Evolutionary conservation across 2,113 vertebrate species (phyloP).

Genomic region (Muntiacus reevesi): DNA sequence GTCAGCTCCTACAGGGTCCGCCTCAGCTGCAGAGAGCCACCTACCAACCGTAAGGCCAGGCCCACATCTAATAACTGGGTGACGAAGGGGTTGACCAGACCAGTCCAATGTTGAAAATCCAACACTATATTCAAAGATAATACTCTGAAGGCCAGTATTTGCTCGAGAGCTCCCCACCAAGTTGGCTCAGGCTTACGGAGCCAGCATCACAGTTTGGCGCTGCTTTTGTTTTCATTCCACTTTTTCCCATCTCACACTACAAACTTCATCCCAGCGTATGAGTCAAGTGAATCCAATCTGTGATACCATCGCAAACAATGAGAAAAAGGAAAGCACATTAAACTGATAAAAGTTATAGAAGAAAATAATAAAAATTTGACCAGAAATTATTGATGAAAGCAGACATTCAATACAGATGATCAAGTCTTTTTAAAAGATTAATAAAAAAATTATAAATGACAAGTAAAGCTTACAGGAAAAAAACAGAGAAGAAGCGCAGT

Average conservation of each 20-base stretch:
- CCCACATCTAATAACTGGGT: neutral
- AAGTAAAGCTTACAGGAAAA: neutral
- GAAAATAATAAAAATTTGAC: neutral
- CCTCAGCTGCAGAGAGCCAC: neutral
- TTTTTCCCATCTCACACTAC: neutral
- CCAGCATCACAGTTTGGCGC: neutral
- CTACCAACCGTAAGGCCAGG: neutral
- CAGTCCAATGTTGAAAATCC: neutral
- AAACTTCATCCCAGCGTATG: neutral
- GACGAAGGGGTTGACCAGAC: neutral
- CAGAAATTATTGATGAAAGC: neutral
- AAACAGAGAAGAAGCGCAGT: neutral
- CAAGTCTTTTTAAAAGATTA: neutral
- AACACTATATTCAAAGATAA: neutral
- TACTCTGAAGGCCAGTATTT: neutral
- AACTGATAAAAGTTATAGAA: neutral
- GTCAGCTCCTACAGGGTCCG: neutral
- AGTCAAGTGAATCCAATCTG: neutral
- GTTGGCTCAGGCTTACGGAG: neutral
- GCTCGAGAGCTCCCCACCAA: neutral
- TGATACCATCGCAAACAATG: neutral
- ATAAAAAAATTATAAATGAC: neutral
- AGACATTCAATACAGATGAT: neutral
- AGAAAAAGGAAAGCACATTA: neutral
- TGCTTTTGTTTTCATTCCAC: neutral